Base-by-base conservation (phyloP, 2,113 vertebrate genomes). In the Panthera tigris region DNA sequence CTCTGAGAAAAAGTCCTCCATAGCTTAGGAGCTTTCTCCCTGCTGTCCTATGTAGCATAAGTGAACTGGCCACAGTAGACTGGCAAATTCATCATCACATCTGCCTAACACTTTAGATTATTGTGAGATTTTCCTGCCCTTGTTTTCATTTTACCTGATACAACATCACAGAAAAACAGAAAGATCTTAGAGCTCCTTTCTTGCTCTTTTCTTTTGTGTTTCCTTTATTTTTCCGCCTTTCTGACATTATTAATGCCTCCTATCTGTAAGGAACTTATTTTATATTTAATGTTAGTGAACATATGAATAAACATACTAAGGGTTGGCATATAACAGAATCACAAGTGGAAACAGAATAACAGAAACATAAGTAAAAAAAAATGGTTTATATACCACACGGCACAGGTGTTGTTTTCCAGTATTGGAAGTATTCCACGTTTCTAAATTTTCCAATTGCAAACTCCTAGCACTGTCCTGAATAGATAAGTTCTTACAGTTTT, bases 391-490 rank as follows among this genome's bases (percentile, higher is more conserved):
- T 65, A 41, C 11, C 71, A 79, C 13, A 80, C 21, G 19, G 69
- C 80, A 27, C 5, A 86, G 16, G 29, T 91, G 16, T 39, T 48
- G 7, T 27, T 50, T 73, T 45, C 66, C 4, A 68, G 0, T 68
- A 36, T 10, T 83, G 9, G 13, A 87, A 76, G 25, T 2, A 79
- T 14, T 92, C 74, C 74, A 90, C 2, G 29, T 96, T 98, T 92
- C 31, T 23, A 91, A 95, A 91, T 69, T 95, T 96, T 97, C 85
- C 61, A 55, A 57, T 27, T 95, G 78, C 69, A 81, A 73, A 95
- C 2, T 23, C 8, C 8, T 89, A 94, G 29, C 31, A 45, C 41
- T 81, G 36, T 27, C 45, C 71, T 96, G 68, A 87, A 66, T 57
- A 94, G 52, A 41, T 21, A n/a, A 25, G 92, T 98, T 88, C 33